These are phyloP conservation scores for Mormoops blainvillei DNA, from an alignment of 2,113 vertebrate species.

Conservation along the genomic window DNA sequence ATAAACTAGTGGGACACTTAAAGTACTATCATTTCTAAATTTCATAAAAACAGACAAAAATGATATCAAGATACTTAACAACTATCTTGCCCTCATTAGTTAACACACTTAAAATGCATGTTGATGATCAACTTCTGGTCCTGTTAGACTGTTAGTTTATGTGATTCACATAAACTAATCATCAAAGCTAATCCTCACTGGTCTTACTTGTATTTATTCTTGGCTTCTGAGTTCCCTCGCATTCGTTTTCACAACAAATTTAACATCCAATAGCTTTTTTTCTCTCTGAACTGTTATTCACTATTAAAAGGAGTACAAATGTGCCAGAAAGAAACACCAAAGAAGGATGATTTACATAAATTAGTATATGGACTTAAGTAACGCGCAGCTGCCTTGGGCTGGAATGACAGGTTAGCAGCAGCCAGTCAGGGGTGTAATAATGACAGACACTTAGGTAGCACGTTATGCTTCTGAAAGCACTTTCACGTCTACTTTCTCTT, in stretches of 20 bases:
- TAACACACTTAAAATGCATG: neutral
- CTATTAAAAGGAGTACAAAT: neutral
- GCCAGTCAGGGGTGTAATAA: neutral
- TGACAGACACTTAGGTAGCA: neutral
- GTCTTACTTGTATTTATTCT: neutral
- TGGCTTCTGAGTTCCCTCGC: neutral
- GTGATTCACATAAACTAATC: neutral
- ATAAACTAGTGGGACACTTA: neutral
- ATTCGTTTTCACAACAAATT: neutral
- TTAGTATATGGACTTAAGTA: no score
- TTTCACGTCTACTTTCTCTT: neutral
- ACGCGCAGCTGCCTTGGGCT: neutral
- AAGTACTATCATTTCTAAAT: neutral
- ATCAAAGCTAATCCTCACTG: neutral
- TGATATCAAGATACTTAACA: neutral
- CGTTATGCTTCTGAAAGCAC: neutral
- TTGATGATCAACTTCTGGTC: neutral
- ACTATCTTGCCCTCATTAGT: neutral
- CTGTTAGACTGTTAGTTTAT: rapidly evolving
- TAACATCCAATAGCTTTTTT: neutral
- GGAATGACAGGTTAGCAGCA: neutral
- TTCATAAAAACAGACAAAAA: neutral
- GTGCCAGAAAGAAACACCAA: neutral
- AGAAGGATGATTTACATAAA: neutral
- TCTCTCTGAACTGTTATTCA: neutral